Conservation (phyloP, 2,797 vertebrate species). For the Fistularia tabacaria region DNA sequence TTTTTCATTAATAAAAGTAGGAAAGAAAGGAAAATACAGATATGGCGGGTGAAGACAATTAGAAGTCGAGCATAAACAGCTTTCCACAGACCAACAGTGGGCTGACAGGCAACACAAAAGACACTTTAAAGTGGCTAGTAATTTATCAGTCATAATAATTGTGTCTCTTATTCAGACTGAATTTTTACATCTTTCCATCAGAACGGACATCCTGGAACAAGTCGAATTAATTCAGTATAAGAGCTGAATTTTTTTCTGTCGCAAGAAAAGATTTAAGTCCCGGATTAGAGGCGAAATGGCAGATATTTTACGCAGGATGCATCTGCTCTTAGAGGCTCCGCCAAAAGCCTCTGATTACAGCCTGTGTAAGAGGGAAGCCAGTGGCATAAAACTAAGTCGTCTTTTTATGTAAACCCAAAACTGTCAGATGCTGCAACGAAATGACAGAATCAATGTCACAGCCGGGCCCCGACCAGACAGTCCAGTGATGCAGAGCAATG, state of each 20-base stretch:
- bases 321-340: constrained; percentile 8
- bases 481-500: constrained; percentile 18
- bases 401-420: constrained; percentile 26
- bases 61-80: too few relatives aligned
- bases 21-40: too few relatives aligned
- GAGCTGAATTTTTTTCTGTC: background rate
- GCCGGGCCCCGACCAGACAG: constrained; percentile 21
- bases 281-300: constrained; percentile 9
- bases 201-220: background rate
- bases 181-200: too few relatives aligned
- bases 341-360: constrained; percentile 23
- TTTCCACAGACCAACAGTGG: background rate
- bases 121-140: background rate
- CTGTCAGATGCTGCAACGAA: constrained; percentile 40
- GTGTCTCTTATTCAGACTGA: too few relatives aligned
- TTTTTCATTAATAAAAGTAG: too few relatives aligned
- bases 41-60: too few relatives aligned
- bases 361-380: constrained; percentile 11
- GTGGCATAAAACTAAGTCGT: constrained; percentile 21
- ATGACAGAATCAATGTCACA: constrained; percentile 16
- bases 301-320: constrained; percentile 8
- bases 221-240: background rate
- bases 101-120: constrained; percentile 1
- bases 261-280: constrained; percentile 7
- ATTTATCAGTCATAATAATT: background rate